These are phyloP conservation scores for Serrognathus titanus DNA, from an alignment of 2,888 invertebrate genomes.

Conservation along the genomic window DNA sequence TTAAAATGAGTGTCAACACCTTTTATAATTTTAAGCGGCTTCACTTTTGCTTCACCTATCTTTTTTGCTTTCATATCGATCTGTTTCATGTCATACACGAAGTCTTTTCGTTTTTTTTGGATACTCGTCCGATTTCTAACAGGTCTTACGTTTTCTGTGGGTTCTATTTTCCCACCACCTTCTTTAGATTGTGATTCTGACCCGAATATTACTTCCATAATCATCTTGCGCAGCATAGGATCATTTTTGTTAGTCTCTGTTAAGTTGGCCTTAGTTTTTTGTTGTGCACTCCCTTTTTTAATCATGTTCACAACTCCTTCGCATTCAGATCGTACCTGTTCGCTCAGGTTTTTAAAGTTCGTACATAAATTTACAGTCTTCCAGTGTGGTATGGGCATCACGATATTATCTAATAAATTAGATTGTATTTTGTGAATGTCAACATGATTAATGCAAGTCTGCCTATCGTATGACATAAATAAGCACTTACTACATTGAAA, in stretches of 20 bases:
- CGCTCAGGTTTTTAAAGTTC: conserved; percentile 25
- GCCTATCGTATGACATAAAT: conserved; percentile 64
- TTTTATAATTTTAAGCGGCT: conserved; percentile 16
- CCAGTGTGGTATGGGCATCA: conserved; percentile 39
- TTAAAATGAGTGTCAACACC: conserved; percentile 13
- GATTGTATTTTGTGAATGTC: conserved; percentile 55
- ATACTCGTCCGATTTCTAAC: conserved; percentile 17
- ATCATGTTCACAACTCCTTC: not conserved
- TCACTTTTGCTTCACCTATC: conserved; percentile 1
- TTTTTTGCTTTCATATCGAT: conserved; percentile 19
- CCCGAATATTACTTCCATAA: conserved; percentile 48
- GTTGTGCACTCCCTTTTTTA: not conserved
- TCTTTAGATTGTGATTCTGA: not conserved
- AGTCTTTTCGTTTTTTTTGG: conserved; percentile 54
- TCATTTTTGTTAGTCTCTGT: conserved; percentile 20
- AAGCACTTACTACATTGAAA: conserved; percentile 74
- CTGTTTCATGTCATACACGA: conserved; percentile 65
- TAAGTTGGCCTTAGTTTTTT: not conserved
- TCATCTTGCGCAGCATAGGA: conserved; percentile 40
- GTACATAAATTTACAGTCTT: conserved; percentile 37
- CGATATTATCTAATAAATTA: conserved; percentile 39
- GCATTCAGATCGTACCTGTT: not conserved
- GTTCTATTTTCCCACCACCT: not conserved
- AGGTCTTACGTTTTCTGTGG: conserved; percentile 5
- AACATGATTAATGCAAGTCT: conserved; percentile 64